Percentiles rank a stretch among this genome's conserved stretches.
Evolutionary conservation across 2,888 invertebrate genomes (phyloP).

Genomic region (Cephonodes hylas): DNA sequence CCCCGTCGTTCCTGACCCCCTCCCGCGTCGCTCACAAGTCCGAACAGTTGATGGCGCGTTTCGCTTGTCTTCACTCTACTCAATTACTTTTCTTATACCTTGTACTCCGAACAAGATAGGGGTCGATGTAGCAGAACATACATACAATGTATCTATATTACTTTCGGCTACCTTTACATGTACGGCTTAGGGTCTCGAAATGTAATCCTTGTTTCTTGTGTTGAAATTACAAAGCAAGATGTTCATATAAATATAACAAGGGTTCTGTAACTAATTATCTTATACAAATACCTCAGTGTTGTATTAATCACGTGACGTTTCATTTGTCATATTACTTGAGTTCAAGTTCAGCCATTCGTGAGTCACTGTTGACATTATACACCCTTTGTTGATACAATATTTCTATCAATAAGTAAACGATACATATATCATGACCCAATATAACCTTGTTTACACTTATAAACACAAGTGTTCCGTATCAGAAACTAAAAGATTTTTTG

Average conservation of each 20-base stretch:
- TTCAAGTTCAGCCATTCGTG: too few relatives aligned
- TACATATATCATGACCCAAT: too few relatives aligned
- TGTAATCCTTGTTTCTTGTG: background rate
- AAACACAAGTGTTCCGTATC: too few relatives aligned
- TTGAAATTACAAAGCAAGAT: background rate
- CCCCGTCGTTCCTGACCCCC: background rate
- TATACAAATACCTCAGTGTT: too few relatives aligned
- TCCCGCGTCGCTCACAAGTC: background rate
- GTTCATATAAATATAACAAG: background rate
- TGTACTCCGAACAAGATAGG: background rate
- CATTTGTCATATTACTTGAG: too few relatives aligned
- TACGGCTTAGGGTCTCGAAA: background rate
- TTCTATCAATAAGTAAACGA: too few relatives aligned
- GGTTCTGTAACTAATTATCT: too few relatives aligned
- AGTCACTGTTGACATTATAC: too few relatives aligned
- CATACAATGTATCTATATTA: background rate
- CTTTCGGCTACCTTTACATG: background rate
- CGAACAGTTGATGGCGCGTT: slow-evolving; percentile 3
- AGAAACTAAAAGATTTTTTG: too few relatives aligned
- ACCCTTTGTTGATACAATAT: too few relatives aligned
- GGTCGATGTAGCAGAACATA: background rate
- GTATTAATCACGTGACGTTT: too few relatives aligned
- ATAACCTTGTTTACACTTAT: too few relatives aligned
- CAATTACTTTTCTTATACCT: slow-evolving; percentile 7
- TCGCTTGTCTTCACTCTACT: slow-evolving; percentile 6